Evolutionary conservation across 2,113 vertebrate genomes (phyloP).

Genomic region (Tragelaphus scriptus): DNA sequence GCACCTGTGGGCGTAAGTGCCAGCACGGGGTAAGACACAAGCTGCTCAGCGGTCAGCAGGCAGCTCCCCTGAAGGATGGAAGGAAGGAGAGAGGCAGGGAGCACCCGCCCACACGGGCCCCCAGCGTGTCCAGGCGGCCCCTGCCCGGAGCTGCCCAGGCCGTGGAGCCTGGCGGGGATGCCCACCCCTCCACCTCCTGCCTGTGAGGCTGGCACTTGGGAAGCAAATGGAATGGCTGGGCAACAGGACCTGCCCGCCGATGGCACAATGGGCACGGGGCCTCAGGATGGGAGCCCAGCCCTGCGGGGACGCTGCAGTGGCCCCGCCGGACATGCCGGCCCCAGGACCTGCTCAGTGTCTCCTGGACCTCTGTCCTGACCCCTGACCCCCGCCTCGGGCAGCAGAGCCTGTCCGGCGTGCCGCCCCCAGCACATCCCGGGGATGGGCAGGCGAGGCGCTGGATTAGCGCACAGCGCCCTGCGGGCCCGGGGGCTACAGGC

Average conservation of each 20-base stretch:
- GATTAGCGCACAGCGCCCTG: rapidly evolving
- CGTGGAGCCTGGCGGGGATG: rapidly evolving
- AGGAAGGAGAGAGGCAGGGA: neutral
- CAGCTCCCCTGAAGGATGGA: neutral
- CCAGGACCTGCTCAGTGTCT: rapidly evolving
- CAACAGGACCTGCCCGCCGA: neutral
- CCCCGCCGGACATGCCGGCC: rapidly evolving
- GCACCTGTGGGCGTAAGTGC: neutral
- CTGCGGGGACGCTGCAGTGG: rapidly evolving
- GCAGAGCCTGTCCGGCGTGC: neutral
- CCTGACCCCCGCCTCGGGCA: neutral
- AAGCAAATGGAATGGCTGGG: neutral
- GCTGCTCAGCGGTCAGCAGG: slow-evolving; percentile 38
- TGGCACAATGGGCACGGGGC: rapidly evolving
- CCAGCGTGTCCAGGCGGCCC: rapidly evolving
- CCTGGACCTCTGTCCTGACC: neutral
- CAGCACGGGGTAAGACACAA: neutral
- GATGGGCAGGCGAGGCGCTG: neutral
- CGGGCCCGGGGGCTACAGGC: rapidly evolving
- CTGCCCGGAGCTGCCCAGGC: neutral
- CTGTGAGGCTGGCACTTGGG: rapidly evolving
- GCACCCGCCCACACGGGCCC: neutral
- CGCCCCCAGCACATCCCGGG: neutral
- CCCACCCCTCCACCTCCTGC: neutral
- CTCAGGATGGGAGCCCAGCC: neutral